phyloP scores from a whole-genome alignment of 1,140 invertebrate genomes.

The Apis florea region DNA sequence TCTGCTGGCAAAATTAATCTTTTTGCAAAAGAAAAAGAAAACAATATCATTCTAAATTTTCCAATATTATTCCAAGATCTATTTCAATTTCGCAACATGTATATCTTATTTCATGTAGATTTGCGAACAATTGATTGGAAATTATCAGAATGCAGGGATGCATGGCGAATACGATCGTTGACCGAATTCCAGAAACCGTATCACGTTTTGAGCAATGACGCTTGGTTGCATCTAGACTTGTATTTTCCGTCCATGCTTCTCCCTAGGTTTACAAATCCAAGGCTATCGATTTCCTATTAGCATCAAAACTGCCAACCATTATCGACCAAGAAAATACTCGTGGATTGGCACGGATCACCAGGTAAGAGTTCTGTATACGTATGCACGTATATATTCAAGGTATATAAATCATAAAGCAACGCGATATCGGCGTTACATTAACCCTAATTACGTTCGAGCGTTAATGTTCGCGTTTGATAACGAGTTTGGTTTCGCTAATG shows the following conservation, averaged over 20 bases:
- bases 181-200: conserved; percentile 20
- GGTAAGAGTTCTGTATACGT: conserved; percentile 4
- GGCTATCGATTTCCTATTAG: conserved; percentile 48
- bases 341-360: neutral
- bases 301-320: conserved; percentile 21
- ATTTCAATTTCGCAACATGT: neutral
- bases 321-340: conserved; percentile 29
- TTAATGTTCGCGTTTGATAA: conserved; percentile 27
- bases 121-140: conserved; percentile 15
- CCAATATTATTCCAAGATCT: neutral
- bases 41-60: no score
- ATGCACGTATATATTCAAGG: no score
- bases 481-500: conserved; percentile 30
- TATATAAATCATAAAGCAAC: conserved; percentile 24
- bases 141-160: conserved; percentile 24
- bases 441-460: conserved; percentile 47
- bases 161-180: conserved; percentile 14
- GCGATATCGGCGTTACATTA: conserved; percentile 36
- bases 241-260: conserved; percentile 11
- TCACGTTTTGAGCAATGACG: conserved; percentile 22
- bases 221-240: conserved; percentile 4
- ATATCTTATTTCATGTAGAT: neutral
- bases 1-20: no score
- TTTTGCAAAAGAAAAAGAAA: no score
- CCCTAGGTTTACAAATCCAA: conserved; percentile 33